Conservation (phyloP, 2,888 invertebrate species). For the Salticus scenicus region DNA sequence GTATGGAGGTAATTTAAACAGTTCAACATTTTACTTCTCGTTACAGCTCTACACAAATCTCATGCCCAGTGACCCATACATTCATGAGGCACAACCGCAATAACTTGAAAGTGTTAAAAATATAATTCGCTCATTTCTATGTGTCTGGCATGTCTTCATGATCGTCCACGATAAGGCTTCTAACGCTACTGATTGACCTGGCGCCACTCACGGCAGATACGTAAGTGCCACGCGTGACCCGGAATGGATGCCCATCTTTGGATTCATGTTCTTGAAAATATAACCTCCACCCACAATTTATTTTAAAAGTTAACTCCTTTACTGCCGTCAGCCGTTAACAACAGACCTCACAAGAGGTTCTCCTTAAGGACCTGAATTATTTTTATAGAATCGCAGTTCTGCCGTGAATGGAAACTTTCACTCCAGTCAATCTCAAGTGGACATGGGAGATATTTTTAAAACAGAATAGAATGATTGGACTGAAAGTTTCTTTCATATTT, state of each 20-base stretch:
- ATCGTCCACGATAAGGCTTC: too few relatives aligned
- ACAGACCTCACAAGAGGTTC: not conserved
- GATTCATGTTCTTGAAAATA: not conserved
- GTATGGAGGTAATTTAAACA: too few relatives aligned
- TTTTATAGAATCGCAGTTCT: not conserved
- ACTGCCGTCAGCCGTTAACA: not conserved
- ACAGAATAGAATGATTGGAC: not conserved
- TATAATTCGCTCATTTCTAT: too few relatives aligned
- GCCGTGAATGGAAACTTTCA: not conserved
- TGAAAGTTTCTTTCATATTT: not conserved
- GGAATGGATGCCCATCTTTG: not conserved
- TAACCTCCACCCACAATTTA: not conserved
- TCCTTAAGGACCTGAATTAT: not conserved
- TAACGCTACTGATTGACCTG: not conserved
- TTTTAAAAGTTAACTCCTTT: not conserved
- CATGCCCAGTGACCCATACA: too few relatives aligned
- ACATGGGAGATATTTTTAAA: not conserved
- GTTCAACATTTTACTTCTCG: too few relatives aligned
- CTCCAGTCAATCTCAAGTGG: not conserved
- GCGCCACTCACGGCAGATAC: not conserved
- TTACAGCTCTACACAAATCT: too few relatives aligned
- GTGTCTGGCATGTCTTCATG: too few relatives aligned
- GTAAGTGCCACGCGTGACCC: not conserved
- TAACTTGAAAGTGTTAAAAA: too few relatives aligned
- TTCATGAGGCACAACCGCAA: too few relatives aligned